Base-by-base conservation (phyloP, 2,113 vertebrate species). In the Engystomops pustulosus region DNA sequence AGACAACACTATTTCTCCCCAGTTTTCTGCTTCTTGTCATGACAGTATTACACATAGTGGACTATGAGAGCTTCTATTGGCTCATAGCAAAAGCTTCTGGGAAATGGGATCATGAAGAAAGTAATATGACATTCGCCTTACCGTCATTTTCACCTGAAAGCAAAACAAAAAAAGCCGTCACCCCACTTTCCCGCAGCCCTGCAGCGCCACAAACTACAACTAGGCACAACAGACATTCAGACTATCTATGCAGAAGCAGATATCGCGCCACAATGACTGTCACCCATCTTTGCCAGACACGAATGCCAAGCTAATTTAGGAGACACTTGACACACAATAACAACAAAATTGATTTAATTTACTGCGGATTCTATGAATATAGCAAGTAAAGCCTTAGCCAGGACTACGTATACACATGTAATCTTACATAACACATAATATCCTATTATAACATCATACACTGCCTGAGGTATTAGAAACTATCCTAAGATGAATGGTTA, bases 101-200 rank as follows among this genome's bases (percentile, higher is more conserved):
- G 11, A 76, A 53, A 6, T 2, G 17, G 12, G 18, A 2, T 18
- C 47, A 15, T 47, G 44, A 30, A 18, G 17, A 30, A 20, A 20
- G 41, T 17, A 27, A 15, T 8, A 62, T 27, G 23, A 55, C 14
- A 18, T 49, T 38, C 49, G 7, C 60, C 88, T 85, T 88, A 91
- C 90, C 89, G 87, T 91, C 83, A 81, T 68, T 87, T 88, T 88
- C 89, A 67, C 88, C 90, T 91, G 82, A 86, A 89, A 88, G 81
- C 83, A 53, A 81, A 34, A 51, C 0, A 55, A 55, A 53, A 81
- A 47, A 55, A 41, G 38, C 38, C 8, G 38, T 41, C 38, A 41
- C 38, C 38, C 38, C 4, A 41, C 4, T 41, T 41, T 41, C 38
- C 38, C 8, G 38, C 8, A 41, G 38, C 44, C 49, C 45, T 15